phyloP scores from a whole-genome alignment of 2,113 vertebrate species.

The Dasypus novemcinctus region DNA sequence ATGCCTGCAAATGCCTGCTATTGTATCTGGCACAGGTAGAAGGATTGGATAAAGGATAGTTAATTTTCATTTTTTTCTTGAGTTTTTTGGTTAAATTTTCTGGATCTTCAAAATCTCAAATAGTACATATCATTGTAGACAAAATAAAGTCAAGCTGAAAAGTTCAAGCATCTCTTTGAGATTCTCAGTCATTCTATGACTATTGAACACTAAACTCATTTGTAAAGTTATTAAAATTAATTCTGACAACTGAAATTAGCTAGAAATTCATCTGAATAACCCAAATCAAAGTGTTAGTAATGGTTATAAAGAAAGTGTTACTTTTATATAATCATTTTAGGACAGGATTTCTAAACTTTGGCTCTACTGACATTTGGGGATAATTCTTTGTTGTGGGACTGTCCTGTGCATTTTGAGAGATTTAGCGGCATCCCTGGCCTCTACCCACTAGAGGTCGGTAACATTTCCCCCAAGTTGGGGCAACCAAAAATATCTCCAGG shows the following conservation, averaged over 20 bases:
- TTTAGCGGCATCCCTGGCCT: neutral
- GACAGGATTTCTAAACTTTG: neutral
- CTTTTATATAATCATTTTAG: neutral
- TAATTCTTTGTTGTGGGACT: neutral
- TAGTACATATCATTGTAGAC: neutral
- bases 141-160: neutral
- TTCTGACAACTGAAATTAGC: neutral
- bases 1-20: neutral
- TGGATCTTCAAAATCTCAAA: neutral
- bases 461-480: neutral
- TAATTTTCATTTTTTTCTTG: neutral
- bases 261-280: neutral
- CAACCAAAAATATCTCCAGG: neutral
- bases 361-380: neutral
- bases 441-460: neutral
- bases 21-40: neutral
- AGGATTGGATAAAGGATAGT: neutral
- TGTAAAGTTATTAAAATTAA: neutral
- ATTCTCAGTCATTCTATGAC: neutral
- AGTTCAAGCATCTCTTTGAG: neutral
- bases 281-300: neutral
- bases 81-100: neutral
- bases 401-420: accelerated
- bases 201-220: neutral
- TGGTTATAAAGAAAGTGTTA: neutral